These are phyloP conservation scores for Pteropus rufus DNA, from an alignment of 2,797 vertebrate genomes.

Conservation along the genomic window DNA sequence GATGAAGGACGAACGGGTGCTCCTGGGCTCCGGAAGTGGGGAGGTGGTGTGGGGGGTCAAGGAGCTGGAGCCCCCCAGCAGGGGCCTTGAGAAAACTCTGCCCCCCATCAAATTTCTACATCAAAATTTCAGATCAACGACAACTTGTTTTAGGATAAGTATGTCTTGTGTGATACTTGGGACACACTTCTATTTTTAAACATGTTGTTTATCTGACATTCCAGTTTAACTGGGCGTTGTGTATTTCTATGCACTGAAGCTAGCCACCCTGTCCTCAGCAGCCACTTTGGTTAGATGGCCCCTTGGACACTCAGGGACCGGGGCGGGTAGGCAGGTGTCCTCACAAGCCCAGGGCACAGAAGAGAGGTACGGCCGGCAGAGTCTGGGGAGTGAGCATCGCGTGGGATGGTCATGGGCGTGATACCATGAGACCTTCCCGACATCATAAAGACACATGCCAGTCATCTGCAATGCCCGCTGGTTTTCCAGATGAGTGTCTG, in stretches of 20 bases:
- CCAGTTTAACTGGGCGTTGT: rapidly evolving
- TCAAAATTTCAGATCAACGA: no score
- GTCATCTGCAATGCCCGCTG: not conserved
- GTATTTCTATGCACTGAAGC: not conserved
- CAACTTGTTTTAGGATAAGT: not conserved
- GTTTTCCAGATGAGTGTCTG: not conserved
- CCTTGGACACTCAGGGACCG: not conserved
- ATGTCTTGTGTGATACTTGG: rapidly evolving
- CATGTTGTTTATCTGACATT: not conserved
- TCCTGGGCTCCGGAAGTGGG: rapidly evolving
- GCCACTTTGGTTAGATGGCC: rapidly evolving
- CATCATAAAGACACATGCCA: not conserved
- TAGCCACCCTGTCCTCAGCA: not conserved
- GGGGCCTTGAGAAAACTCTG: not conserved
- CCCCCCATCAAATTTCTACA: not conserved
- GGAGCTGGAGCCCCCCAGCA: not conserved
- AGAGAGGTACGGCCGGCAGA: no score
- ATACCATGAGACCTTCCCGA: no score
- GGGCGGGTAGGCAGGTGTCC: not conserved
- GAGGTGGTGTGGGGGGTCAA: not conserved
- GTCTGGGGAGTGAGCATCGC: not conserved
- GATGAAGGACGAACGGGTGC: not conserved
- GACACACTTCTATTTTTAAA: not conserved
- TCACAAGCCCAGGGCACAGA: not conserved
- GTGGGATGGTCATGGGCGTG: not conserved